Conservation (phyloP, 2,797 vertebrate species). For the Aulostomus chinensis region DNA sequence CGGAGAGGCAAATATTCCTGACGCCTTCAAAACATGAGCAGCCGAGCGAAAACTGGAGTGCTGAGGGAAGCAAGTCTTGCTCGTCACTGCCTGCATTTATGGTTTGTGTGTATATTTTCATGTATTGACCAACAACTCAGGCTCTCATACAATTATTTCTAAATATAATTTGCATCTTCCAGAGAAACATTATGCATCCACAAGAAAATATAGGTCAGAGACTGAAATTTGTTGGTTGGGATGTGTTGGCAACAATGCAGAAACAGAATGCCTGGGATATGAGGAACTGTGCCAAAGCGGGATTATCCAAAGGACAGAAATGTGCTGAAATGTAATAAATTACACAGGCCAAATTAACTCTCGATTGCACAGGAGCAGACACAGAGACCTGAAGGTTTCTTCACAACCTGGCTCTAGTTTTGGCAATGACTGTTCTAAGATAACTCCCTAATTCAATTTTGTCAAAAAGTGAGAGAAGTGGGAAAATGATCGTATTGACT, state of each 20-base stretch:
- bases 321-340: slow-evolving; percentile 55
- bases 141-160: slow-evolving; percentile 29
- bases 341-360: slow-evolving; percentile 38
- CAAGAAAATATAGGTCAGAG: slow-evolving; percentile 57
- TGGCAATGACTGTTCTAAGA: too few species aligned
- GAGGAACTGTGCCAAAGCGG: slow-evolving; percentile 51
- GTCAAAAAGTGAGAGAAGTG: too few species aligned
- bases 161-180: slow-evolving; percentile 34
- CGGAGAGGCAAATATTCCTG: slow-evolving; percentile 61
- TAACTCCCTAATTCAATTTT: too few species aligned
- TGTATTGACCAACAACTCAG: slow-evolving; percentile 66
- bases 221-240: slow-evolving; percentile 53
- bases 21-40: slow-evolving; percentile 62
- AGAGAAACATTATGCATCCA: slow-evolving; percentile 31
- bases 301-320: slow-evolving; percentile 56
- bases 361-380: slow-evolving; percentile 9
- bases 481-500: too few species aligned
- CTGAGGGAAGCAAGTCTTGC: slow-evolving; percentile 62
- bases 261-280: slow-evolving; percentile 53
- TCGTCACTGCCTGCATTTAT: slow-evolving; percentile 55
- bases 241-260: slow-evolving; percentile 51
- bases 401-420: slow-evolving; percentile 13
- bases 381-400: not conserved
- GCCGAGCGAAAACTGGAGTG: slow-evolving; percentile 48
- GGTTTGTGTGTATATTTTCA: slow-evolving; percentile 60